Evolutionary conservation across 2,797 vertebrate genomes (phyloP), one percentile per base, ranked within the genome.

Genomic region (Oceanodroma leucorhoa): DNA sequence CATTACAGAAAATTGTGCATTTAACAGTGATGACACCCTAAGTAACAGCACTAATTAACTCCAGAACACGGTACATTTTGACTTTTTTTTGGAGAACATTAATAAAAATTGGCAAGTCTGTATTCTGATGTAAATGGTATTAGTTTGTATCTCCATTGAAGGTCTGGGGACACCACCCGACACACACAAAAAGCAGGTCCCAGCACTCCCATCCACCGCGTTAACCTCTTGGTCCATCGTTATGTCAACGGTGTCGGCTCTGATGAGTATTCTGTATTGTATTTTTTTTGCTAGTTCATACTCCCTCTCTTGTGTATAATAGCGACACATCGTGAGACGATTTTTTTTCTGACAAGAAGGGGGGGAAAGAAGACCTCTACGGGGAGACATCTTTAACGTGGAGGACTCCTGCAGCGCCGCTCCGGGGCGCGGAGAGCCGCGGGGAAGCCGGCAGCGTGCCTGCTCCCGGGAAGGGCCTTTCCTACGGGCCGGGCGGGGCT

Each of bases 231-330:
- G 27, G 12, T 38, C 22, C 14, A 2, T 12, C 8, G 0, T 34
- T 34, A 10, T 5, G 2, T 6, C 48, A 19, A 2, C 17, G 3
- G 13, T 2, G 12, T 21, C 5, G 3, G 27, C 62, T 32, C 51
- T 3, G 61, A 15, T 5, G 27, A 20, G 13, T 2, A 9, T 32
- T 6, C 16, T 12, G 2, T 7, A 1, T 3, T 8, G 11, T 4
- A 6, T 51, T 36, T 36, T 64, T 62, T 22, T 41, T 6, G 30
- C 48, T 9, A 12, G 50, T 9, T 32, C 48, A 3, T 3, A 3
- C 16, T 15, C 32, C 21, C 16, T 36, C n/a, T 12, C 22, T 4
- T 18, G 10, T 4, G 13, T 5, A 3, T 10, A 14, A 7, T 5
- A 29, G 11, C 11, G 4, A 46, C 43, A 11, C 43, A 18, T 30